These are phyloP conservation scores for Epizoanthus fatuus DNA, from an alignment of 92 coral and sea anemone species.

Conservation along the genomic window DNA sequence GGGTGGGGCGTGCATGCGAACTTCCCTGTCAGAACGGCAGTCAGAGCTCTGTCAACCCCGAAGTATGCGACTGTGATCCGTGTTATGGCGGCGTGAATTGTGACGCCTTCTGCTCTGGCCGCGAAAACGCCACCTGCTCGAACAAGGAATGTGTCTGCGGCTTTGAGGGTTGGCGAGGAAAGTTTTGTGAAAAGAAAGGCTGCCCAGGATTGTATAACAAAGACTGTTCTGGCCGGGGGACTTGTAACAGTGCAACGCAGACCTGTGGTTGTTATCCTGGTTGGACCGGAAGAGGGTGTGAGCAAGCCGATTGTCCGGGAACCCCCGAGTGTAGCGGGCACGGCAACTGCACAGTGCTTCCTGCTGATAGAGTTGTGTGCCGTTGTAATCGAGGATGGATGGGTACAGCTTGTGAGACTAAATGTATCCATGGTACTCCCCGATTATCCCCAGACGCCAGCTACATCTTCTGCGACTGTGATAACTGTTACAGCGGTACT, in stretches of 20 bases:
- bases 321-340: slow-evolving; percentile 70
- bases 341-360: slow-evolving; percentile 58
- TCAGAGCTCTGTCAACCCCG: slow-evolving; percentile 51
- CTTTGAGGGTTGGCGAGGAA: slow-evolving; percentile 81
- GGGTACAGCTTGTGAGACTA: slow-evolving; percentile 71
- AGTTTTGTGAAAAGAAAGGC: slow-evolving; percentile 67
- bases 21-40: slow-evolving; percentile 64
- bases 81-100: slow-evolving; percentile 70
- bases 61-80: slow-evolving; percentile 65
- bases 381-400: slow-evolving; percentile 66
- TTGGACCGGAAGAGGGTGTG: slow-evolving; percentile 76
- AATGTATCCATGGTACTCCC: slow-evolving; percentile 60
- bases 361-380: slow-evolving; percentile 1
- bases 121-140: slow-evolving; percentile 61
- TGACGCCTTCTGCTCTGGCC: slow-evolving; percentile 73
- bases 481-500: slow-evolving; percentile 63
- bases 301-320: slow-evolving; percentile 71
- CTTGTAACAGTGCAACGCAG: slow-evolving; percentile 74
- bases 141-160: slow-evolving; percentile 69
- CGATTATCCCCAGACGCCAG: slow-evolving; percentile 24
- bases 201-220: slow-evolving; percentile 72
- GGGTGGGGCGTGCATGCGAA: slow-evolving; percentile 76
- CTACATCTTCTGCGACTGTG: slow-evolving; percentile 56
- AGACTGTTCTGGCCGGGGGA: slow-evolving; percentile 81
- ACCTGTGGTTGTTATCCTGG: slow-evolving; percentile 65